Base-by-base conservation (phyloP, 2,113 vertebrate genomes). In the Apus apus region DNA sequence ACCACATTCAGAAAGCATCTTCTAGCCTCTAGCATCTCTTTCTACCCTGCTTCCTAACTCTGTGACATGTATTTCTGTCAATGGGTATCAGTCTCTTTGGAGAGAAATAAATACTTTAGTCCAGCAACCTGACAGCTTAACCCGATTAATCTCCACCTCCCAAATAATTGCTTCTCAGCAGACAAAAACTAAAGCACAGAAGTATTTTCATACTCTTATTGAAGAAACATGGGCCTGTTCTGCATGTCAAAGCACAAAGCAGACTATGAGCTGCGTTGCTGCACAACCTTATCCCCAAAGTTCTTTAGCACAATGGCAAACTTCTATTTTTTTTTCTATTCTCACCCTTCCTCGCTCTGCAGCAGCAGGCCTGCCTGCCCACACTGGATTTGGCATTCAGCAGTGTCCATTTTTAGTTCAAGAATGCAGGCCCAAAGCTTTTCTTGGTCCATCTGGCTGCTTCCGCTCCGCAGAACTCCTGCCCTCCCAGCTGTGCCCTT, bases 361-460 rank as follows among this genome's bases (percentile, higher is more conserved):
- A n/a, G 72, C 36, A 5, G 43, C 29, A 7, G 40, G 30, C 64
- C 36, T 61, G 74, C 38, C 78, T 46, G 60, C 54, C 72, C 77
- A 56, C 54, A 1, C 65, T 58, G 43, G 11, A 34, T 46, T 8
- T 34, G 56, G 67, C 50, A 21, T 32, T 36, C 43, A 26, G 54
- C 60, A 67, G 43, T 1, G 0, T 8, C 65, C 27, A 5, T 53
- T 73, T 45, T 46, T 15, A 78, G 36, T 9, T 74, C 12, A 58
- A 57, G 21, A 48, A 36, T 0, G 0, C 1, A 51, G 5, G 2
- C 2, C 36, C 43, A 51, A 34, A 53, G 67, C 50, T 68, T 18
- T 32, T 57, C 84, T 58, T 21, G 36, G 11, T 26, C 15, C 0
- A 0, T 5, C 36, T 22, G 34, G 46, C 82, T 38, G 38, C 30